Evolutionary conservation across 1,140 invertebrate species (phyloP).

Genomic region (Macrocentrus cingulum): DNA sequence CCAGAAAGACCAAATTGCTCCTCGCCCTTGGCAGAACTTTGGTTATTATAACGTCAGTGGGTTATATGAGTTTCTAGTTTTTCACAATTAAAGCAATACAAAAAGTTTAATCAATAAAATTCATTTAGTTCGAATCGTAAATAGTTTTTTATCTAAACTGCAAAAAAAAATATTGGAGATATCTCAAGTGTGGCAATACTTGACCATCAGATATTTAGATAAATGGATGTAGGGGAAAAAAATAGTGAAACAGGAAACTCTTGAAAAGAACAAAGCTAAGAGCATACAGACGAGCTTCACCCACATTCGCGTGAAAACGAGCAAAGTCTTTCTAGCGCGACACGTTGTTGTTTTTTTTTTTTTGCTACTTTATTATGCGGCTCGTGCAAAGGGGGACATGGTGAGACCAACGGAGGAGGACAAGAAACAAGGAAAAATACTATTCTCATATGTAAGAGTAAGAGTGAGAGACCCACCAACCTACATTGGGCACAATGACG

Average conservation of each 20-base stretch:
- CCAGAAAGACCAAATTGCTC: slow-evolving; percentile 20
- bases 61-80: background rate
- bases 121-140: too few species aligned
- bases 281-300: too few species aligned
- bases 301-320: too few species aligned
- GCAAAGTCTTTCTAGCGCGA: background rate
- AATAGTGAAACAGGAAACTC: too few species aligned
- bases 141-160: too few species aligned
- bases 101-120: too few species aligned
- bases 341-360: slow-evolving; percentile 34
- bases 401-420: background rate
- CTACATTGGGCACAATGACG: slow-evolving; percentile 49
- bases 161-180: too few species aligned
- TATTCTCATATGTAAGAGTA: too few species aligned
- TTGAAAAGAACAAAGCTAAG: too few species aligned
- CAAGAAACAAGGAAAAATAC: background rate
- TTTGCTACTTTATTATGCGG: slow-evolving; percentile 46
- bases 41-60: slow-evolving; percentile 9
- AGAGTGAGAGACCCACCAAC: slow-evolving; percentile 31
- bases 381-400: slow-evolving; percentile 25
- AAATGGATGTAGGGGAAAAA: too few species aligned
- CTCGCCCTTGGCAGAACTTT: slow-evolving; percentile 21
- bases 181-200: too few species aligned
- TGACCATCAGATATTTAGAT: too few species aligned
- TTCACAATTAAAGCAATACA: background rate